Conservation (phyloP, 2,797 vertebrate genomes). For the Onychomys leucogaster region DNA sequence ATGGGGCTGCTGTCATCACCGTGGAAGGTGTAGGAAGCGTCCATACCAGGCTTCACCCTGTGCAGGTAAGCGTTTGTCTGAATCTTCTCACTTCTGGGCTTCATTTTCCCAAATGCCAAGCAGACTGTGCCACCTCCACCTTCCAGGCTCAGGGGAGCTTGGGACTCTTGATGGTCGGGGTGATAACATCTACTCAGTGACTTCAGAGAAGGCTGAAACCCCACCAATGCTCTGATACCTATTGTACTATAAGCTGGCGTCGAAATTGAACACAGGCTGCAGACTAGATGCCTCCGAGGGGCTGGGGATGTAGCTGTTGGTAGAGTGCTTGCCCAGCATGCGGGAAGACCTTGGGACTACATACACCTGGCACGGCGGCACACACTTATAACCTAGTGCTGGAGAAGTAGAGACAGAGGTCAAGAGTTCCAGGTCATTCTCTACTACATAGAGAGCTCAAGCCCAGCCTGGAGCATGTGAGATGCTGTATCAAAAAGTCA, state of each 20-base stretch:
- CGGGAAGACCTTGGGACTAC: background rate
- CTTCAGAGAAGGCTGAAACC: constrained; percentile 7
- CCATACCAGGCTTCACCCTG: constrained; percentile 90
- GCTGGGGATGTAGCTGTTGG: background rate
- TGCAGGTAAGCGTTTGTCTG: constrained; percentile 87
- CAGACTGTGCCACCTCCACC: background rate
- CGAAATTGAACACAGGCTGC: background rate
- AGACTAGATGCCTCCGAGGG: background rate
- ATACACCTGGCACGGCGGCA: background rate
- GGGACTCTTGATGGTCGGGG: background rate
- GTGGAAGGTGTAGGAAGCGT: constrained; percentile 93
- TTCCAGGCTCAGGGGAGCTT: background rate
- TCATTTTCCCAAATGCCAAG: background rate
- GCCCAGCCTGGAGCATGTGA: background rate
- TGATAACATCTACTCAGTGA: background rate
- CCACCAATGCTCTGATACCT: background rate
- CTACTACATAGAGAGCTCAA: background rate
- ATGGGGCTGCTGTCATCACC: constrained; percentile 91
- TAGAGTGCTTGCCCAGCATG: background rate
- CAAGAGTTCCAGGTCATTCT: background rate
- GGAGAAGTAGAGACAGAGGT: background rate
- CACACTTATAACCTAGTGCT: background rate
- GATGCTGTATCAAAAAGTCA: background rate
- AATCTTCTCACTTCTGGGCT: background rate
- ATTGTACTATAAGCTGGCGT: background rate